Evolutionary conservation across 1,140 invertebrate species (phyloP), one percentile per base, ranked within the genome.

Genomic region (Sminthurinus signatus): DNA sequence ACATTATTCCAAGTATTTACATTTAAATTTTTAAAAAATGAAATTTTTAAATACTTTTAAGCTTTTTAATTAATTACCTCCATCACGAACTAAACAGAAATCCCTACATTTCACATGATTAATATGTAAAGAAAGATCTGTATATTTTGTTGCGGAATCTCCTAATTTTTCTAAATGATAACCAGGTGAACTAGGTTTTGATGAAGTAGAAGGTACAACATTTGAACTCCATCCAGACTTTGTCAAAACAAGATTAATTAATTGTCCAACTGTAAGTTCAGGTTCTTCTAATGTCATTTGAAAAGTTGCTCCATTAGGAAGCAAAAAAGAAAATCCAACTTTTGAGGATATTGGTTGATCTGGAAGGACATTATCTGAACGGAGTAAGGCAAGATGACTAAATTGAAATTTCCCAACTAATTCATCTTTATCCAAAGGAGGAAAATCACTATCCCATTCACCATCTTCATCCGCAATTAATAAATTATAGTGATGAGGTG

Each of bases 391-490:
- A 32, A 97, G 79, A 72, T 86, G 87, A 10, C 83, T 85, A 76
- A 97, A 96, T 29, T 90, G 90, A 81, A 94, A 98, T 78, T 96
- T 96, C 2, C 87, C 85, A 67, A 96, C 88, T 19, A 84, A 85
- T 79, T 97, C 93, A 71, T 83, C 83, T 14, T 85, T 82, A 75
- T 96, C 93, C 2, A 98, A 80, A 71, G 87, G 88, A 1, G 93
- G 92, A 75, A 98, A 96, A 72, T 95, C 93, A 77, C 83, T 85
- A 76, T 94, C 91, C 39, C 96, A 89, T 78, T 96, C 93, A n/a
- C 94, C 94, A 77, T 96, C 93, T 74, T 97, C 94, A 80, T 97
- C 94, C 19, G 89, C 92, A 73, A 96, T 93, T 74, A 91, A 92
- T 43, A 97, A 78, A 46, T 66, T 66, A 56, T 72, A 72, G 36